phyloP scores from a whole-genome alignment of 1,140 invertebrate species.

The Nasonia longicornis region DNA sequence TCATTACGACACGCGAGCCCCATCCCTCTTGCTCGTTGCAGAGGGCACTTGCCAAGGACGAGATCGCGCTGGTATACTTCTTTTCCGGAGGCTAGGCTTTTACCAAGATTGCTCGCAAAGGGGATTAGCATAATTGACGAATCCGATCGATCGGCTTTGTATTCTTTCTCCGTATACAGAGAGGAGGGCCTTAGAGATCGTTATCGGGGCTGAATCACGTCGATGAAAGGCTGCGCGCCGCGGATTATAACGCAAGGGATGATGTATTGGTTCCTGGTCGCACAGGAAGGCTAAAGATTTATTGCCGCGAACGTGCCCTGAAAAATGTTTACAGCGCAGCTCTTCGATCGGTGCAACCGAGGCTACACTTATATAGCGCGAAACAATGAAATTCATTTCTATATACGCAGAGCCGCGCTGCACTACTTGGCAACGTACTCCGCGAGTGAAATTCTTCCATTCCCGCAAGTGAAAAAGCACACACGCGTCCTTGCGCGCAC shows the following conservation, averaged over 20 bases:
- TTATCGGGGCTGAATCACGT: background rate
- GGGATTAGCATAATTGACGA: background rate
- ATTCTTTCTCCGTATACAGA: background rate
- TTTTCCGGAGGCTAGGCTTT: background rate
- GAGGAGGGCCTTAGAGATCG: background rate
- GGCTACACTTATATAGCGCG: too few relatives aligned
- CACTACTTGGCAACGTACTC: background rate
- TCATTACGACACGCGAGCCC: too few relatives aligned
- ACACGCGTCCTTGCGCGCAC: background rate
- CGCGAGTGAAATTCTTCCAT: background rate
- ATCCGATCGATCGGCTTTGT: background rate
- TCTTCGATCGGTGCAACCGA: background rate
- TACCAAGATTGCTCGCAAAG: background rate
- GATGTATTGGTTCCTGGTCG: background rate
- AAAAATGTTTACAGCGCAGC: background rate
- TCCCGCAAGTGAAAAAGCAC: background rate
- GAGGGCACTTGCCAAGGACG: too few relatives aligned
- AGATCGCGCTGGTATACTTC: too few relatives aligned
- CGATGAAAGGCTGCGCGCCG: background rate
- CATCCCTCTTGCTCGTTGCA: too few relatives aligned
- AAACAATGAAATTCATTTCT: background rate
- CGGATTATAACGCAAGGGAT: background rate
- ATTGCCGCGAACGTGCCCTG: too few relatives aligned
- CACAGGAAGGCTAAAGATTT: background rate
- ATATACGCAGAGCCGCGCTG: background rate